Base-by-base conservation (phyloP, 2,113 vertebrate species). In the Chloebia gouldiae region DNA sequence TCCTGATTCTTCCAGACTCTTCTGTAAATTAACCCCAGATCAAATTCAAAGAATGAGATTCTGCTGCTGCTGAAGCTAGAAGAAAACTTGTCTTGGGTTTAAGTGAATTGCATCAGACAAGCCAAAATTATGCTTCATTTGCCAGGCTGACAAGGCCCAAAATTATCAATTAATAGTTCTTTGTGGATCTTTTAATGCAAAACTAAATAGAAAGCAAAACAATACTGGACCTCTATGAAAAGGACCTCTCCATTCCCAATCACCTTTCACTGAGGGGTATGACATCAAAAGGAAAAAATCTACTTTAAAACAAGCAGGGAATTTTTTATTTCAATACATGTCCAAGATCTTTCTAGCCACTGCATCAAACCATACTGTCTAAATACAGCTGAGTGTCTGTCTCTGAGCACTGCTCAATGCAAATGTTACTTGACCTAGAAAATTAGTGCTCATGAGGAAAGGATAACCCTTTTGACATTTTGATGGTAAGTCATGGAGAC, bases 371-470 rank as follows among this genome's bases (percentile, higher is more conserved):
- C 3, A 0, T 50, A 63, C 31, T 25, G 17, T 23, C 60, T 80
- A 81, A 86, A 92, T 45, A 56, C 72, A 94, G 76, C 79, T 73
- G 79, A 53, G 35, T 66, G 63, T 50, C 75, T 90, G 64, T 80
- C 79, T 90, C 81, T 50, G 63, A 93, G 79, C 68, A 73, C 28
- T 51, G 79, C 88, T 94, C 76, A 51, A 47, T 88, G 82, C 90
- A 90, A 96, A 88, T 88, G 53, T 93, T 92, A 68, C 90, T 90
- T 94, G 94, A 93, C 92, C 85, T 94, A 95, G 96, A 96, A 96
- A 96, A 96, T 86, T 65, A 69, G 84, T 87, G 68, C 79, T 94
- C 86, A 75, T 69, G 57, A 93, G 88, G 51, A 90, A 68, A 87
- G 70, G 76, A 96, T 79, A 96, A 81, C 28, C 76, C 51, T 89